Evolutionary conservation across 2,888 invertebrate genomes (phyloP), one percentile per base, ranked within the genome.

Genomic region (Bedellia somnulentella): DNA sequence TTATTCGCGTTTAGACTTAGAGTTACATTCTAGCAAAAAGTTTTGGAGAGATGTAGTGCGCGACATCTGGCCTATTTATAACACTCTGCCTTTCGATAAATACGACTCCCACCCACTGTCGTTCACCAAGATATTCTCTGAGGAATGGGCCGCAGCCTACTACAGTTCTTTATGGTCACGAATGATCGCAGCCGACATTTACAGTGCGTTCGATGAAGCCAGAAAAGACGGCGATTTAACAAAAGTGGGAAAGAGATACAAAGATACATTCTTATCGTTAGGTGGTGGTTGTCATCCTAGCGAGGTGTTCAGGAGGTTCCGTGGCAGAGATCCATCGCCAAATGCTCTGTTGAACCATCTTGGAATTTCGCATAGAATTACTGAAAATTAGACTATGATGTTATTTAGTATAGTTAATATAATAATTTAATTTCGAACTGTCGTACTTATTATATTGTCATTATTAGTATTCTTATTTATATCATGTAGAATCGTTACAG

Each of bases 161-260:
- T 97, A 89, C 54, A 84, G 90, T 31, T 80, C 85, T 48, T 56
- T 91, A 10, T 95, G 95, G 92, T 87, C 94, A 2, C 80, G 80
- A 49, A 86, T 96, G 81, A 80, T 95, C 28, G 95, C 95, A 0
- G 93, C 95, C 1, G 96, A 97, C 59, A 81, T 89, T 17, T 93
- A 86, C 53, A 86, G 87, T 51, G 89, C 91, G 28, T 95, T 97
- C 57, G 79, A 85, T 36, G 89, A 90, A 55, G 82, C 71, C 1
- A 57, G 63, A 26, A 63, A 76, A 1, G 76, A 80, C 8, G 59
- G 75, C 30, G 71, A 78, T 40, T 51, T 80, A 37, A 40, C 75
- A 41, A 80, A 78, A 26, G 80, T 85, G 4, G 87, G 86, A 0
- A 80, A 78, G 43, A 75, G 88, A 35, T 94, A 88, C 50, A 81